phyloP scores from a whole-genome alignment of 2,797 vertebrate species.

The Eurystomus glaucurus region DNA sequence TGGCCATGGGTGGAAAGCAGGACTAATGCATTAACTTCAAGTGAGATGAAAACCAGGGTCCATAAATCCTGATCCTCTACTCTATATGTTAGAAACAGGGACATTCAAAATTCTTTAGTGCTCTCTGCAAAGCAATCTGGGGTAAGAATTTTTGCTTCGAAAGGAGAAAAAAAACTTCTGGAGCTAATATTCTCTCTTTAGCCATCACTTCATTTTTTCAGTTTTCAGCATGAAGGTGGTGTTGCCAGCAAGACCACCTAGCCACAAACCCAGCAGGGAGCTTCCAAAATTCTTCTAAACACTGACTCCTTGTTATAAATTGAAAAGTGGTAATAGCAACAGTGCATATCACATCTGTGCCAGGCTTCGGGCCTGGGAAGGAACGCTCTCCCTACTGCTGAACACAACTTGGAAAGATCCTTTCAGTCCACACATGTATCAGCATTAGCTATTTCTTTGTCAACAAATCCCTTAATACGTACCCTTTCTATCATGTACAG shows the following conservation, averaged over 20 bases:
- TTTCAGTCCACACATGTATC: slow-evolving; percentile 80
- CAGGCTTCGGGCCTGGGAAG: slow-evolving; percentile 53
- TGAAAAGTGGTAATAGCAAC: slow-evolving; percentile 72
- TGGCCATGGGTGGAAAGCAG: neutral
- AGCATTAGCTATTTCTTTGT: slow-evolving; percentile 80
- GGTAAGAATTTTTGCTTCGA: neutral
- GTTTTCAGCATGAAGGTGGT: slow-evolving; percentile 62
- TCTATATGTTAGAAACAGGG: neutral
- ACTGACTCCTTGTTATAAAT: slow-evolving; percentile 70
- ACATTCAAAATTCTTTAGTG: neutral
- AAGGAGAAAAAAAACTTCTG: neutral
- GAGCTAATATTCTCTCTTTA: slow-evolving; percentile 62
- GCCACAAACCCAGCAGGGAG: slow-evolving; percentile 56
- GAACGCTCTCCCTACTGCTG: slow-evolving; percentile 49
- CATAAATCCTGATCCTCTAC: neutral
- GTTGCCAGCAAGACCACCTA: slow-evolving; percentile 69
- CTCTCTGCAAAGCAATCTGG: slow-evolving; percentile 7
- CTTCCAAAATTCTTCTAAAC: slow-evolving; percentile 67
- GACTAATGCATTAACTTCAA: neutral
- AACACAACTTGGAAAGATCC: slow-evolving; percentile 65
- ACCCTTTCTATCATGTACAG: slow-evolving; percentile 71
- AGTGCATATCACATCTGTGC: slow-evolving; percentile 74
- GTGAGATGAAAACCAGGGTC: slow-evolving; percentile 20
- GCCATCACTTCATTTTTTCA: slow-evolving; percentile 66
- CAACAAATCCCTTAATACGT: slow-evolving; percentile 80